phyloP scores from a whole-genome alignment of 2,113 vertebrate species.

The Martes martes region DNA sequence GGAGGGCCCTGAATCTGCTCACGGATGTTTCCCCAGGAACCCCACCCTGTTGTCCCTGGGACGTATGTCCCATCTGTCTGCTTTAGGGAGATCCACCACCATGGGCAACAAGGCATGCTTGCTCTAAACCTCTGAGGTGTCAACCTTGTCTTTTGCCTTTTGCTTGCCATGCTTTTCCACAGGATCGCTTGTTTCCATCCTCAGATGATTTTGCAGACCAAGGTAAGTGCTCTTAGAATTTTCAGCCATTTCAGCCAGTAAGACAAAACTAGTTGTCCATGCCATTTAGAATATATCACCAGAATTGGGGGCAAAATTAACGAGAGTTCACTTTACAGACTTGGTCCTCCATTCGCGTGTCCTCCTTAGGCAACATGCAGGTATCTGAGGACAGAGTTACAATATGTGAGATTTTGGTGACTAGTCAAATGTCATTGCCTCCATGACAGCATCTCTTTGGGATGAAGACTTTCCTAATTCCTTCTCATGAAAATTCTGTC shows the following conservation, averaged over 20 bases:
- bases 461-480: background rate
- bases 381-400: background rate
- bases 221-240: background rate
- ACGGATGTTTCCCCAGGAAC: background rate
- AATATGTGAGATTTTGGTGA: background rate
- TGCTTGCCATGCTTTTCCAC: rapidly evolving
- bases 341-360: rapidly evolving
- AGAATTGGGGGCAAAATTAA: background rate
- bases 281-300: background rate
- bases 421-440: too few relatives aligned
- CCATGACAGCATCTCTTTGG: rapidly evolving
- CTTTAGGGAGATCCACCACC: rapidly evolving
- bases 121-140: background rate
- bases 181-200: background rate
- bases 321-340: background rate
- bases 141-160: rapidly evolving
- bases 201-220: background rate
- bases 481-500: background rate
- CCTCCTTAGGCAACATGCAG: background rate
- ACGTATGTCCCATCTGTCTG: rapidly evolving
- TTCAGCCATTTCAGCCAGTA: background rate
- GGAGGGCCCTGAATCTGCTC: too few relatives aligned
- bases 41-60: background rate
- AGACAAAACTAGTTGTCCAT: background rate
- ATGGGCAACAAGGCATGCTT: rapidly evolving